Evolutionary conservation across 2,797 vertebrate genomes (phyloP), one percentile per base, ranked within the genome.

Genomic region (Myotis pilosus): DNA sequence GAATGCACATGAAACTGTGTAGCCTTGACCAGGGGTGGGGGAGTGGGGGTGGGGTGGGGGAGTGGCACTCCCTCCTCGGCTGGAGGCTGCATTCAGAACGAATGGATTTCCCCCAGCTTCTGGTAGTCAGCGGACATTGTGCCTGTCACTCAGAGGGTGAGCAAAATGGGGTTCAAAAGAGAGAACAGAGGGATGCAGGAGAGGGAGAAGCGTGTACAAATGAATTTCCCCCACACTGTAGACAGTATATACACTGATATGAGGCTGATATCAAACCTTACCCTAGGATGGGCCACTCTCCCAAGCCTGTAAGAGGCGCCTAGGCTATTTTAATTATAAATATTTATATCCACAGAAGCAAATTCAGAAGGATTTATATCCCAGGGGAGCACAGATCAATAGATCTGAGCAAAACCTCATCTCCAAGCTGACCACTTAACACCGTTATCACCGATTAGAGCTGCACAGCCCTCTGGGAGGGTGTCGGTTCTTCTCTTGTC

Each of bases 311-410:
- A 86, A 96, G 89, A 82, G 13, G 10, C 19, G 93, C 94, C 1
- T 3, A 68, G 57, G 62, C 72, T 55, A 57, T 92, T 97, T 95
- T 95, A 94, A 96, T 89, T 87, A 97, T 86, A 90, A 91, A 78
- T 76, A 94, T 87, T 97, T 96, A 94, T 95, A 49, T 66, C 41
- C 62, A 86, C 12, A 0, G 90, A 92, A 95, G 93, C 74, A 96
- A 91, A 95, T 57, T 55, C 95, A 97, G 95, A 76, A 84, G 96
- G 94, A 94, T 97, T 53, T 44, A 95, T 78, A 89, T 96, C 84
- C 93, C 95, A 95, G 76, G 95, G 96, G 97, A 97, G 72, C 15
- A 0, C 1, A 92, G 97, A 97, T 96, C 97, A 97, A 95, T 95
- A 96, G 89, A 57, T 92, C 91, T 88, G 90, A 97, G 82, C 82